These are phyloP conservation scores for Steinernema carpocapsae DNA, from an alignment of 2,888 invertebrate genomes.

Conservation along the genomic window DNA sequence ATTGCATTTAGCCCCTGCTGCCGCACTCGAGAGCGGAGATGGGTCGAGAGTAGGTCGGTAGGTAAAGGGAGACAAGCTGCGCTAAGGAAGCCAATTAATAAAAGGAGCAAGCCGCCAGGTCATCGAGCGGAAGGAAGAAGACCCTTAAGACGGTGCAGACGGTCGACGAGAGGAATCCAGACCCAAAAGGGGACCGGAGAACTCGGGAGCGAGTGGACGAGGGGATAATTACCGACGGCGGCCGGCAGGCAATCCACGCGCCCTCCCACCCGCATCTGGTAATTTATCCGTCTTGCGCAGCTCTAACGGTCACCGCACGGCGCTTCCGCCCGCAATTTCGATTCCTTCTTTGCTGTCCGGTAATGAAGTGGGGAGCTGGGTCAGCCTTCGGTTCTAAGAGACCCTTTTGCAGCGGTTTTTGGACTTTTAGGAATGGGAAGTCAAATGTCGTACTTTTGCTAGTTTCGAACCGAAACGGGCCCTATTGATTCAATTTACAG, in stretches of 20 bases:
- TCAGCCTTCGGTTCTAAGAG: no score
- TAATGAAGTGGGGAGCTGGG: no score
- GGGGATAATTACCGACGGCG: constrained; percentile 33
- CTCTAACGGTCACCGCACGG: constrained; percentile 32
- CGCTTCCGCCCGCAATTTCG: constrained; percentile 16
- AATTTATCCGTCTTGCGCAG: constrained; percentile 33
- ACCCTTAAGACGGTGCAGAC: constrained; percentile 2
- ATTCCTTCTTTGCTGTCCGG: constrained; percentile 10
- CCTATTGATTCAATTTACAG: no score
- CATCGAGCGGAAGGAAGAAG: constrained; percentile 31
- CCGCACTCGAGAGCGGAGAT: background rate
- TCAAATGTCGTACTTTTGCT: no score
- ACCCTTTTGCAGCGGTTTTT: no score
- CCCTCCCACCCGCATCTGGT: constrained; percentile 16
- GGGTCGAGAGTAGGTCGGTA: background rate
- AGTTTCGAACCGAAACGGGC: no score
- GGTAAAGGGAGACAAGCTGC: background rate
- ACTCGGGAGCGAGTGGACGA: background rate
- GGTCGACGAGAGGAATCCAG: background rate
- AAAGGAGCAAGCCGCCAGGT: constrained; percentile 34
- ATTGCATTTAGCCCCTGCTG: constrained; percentile 22
- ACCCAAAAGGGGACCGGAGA: constrained; percentile 10
- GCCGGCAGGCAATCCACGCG: constrained; percentile 34
- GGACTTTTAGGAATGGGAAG: no score
- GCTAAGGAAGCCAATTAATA: constrained; percentile 34